phyloP scores from a whole-genome alignment of 2,797 vertebrate genomes.

The Centropyge bicolor region DNA sequence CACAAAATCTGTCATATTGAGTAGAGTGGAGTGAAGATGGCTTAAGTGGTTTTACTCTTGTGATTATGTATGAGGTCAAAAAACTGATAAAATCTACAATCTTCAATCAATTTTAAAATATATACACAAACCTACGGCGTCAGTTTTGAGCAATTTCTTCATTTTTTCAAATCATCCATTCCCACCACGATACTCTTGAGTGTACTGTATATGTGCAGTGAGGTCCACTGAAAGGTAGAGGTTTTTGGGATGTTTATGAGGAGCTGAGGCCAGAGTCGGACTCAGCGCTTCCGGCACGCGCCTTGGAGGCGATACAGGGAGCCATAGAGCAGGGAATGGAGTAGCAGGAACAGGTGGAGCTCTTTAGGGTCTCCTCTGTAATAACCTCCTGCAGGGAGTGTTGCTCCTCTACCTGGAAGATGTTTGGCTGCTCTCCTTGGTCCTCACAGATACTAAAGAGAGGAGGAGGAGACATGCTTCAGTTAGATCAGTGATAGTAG shows the following conservation, averaged over 20 bases:
- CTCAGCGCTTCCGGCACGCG: conserved; percentile 63
- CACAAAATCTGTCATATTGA: neutral
- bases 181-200: neutral
- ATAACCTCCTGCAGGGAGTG: conserved; percentile 92
- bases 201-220: neutral
- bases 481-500: conserved; percentile 7
- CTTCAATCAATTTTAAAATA: neutral
- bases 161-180: neutral
- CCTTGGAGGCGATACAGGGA: conserved; percentile 77
- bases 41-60: conserved; percentile 1
- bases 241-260: conserved; percentile 62
- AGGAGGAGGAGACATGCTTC: neutral
- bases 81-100: neutral
- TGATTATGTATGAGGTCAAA: neutral
- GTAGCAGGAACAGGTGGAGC: conserved; percentile 87
- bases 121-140: neutral
- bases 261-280: conserved; percentile 85
- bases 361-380: conserved; percentile 89
- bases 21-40: conserved; percentile 9
- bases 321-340: conserved; percentile 85
- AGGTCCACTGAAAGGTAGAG: neutral
- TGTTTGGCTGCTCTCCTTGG: conserved; percentile 90
- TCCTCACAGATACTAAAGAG: conserved; percentile 92
- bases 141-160: neutral
- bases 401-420: conserved; percentile 96